These are phyloP conservation scores for Pipistrellus pygmaeus DNA, from an alignment of 2,797 vertebrate species.

Conservation along the genomic window DNA sequence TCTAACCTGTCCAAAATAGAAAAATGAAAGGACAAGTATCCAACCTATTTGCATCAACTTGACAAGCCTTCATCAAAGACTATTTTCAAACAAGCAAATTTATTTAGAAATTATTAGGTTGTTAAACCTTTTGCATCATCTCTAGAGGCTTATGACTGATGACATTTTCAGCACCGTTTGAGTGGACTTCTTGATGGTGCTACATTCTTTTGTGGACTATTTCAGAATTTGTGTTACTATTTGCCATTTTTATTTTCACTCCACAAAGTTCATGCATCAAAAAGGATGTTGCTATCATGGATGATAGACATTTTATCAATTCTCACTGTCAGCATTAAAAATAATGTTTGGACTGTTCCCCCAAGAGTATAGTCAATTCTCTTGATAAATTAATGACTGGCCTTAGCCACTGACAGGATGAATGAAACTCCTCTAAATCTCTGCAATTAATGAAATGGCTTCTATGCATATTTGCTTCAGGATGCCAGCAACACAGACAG, in stretches of 20 bases:
- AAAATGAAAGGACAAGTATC: neutral
- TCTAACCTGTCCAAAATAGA: neutral
- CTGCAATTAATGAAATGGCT: constrained; percentile 70
- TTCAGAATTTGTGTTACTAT: constrained; percentile 37
- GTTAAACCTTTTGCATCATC: constrained; percentile 40
- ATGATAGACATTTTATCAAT: constrained; percentile 79
- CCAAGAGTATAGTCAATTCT: constrained; percentile 65
- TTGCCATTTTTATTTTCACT: constrained; percentile 72
- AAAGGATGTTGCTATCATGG: constrained; percentile 60
- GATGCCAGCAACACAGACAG: neutral
- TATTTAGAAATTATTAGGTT: constrained; percentile 51
- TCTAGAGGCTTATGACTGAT: constrained; percentile 53
- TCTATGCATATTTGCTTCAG: neutral
- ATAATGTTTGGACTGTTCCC: constrained; percentile 61
- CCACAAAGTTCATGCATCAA: constrained; percentile 66
- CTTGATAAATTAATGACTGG: constrained; percentile 70
- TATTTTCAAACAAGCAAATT: constrained; percentile 48
- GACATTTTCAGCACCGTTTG: constrained; percentile 55
- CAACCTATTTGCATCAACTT: constrained; percentile 38
- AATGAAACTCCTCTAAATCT: constrained; percentile 65
- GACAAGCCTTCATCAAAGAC: constrained; percentile 44
- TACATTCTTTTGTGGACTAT: constrained; percentile 46
- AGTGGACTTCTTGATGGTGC: constrained; percentile 2
- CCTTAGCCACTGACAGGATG: constrained; percentile 60
- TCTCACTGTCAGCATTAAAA: constrained; percentile 70